Percentiles rank a stretch among this genome's conserved stretches.
These are phyloP conservation scores for Dendrolimus kikuchii DNA, from an alignment of 1,140 invertebrate genomes.

Conservation along the genomic window DNA sequence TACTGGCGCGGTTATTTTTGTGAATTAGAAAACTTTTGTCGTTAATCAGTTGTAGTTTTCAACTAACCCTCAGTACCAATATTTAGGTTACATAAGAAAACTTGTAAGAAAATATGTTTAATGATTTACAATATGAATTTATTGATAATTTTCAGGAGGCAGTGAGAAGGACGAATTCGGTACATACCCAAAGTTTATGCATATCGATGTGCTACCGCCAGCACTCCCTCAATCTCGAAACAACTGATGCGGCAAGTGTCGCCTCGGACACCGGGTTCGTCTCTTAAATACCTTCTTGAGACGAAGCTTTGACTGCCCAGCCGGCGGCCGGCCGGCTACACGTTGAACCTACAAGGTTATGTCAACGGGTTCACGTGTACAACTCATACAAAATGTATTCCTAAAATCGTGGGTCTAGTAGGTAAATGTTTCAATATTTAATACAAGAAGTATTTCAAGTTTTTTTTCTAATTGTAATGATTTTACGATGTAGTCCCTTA, in stretches of 20 bases:
- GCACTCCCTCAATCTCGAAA: conserved; percentile 11
- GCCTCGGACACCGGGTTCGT: conserved; percentile 7
- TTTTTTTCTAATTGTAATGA: too few relatives aligned
- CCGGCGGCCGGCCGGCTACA: conserved; percentile 5
- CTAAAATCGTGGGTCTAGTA: background rate
- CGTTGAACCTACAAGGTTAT: conserved; percentile 22
- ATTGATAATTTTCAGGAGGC: too few relatives aligned
- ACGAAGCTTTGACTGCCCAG: conserved; percentile 11
- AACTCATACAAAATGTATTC: conserved; percentile 3
- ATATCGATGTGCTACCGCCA: conserved; percentile 17
- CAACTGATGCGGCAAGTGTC: conserved; percentile 32
- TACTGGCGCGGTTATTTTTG: too few relatives aligned
- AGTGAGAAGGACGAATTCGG: too few relatives aligned
- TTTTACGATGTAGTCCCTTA: too few relatives aligned
- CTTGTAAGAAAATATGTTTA: too few relatives aligned
- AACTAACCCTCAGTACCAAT: too few relatives aligned
- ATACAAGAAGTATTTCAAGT: too few relatives aligned
- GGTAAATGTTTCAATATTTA: conserved; percentile 4
- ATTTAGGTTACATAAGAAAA: too few relatives aligned
- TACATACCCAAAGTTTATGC: conserved; percentile 30
- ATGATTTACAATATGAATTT: too few relatives aligned
- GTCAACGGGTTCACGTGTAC: conserved; percentile 19
- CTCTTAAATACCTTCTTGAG: conserved; percentile 27
- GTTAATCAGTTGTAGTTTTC: too few relatives aligned
- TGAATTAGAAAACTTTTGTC: too few relatives aligned